These are phyloP conservation scores for Halictus rubicundus DNA, from an alignment of 1,140 invertebrate species.

Conservation along the genomic window DNA sequence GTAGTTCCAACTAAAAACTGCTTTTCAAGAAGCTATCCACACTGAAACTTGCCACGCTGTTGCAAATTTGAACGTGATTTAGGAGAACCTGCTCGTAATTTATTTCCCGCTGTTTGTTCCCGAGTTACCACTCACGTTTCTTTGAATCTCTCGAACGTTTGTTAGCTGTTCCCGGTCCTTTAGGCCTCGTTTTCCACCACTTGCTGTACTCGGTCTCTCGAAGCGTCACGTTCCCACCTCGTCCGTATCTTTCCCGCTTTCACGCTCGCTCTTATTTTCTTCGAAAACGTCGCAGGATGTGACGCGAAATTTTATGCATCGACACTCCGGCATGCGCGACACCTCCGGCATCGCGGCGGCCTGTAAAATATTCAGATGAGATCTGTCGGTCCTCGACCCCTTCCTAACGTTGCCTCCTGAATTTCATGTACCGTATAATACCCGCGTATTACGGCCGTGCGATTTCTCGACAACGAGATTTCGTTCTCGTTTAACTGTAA, in stretches of 20 bases:
- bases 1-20: no score
- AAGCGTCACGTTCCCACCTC: not conserved
- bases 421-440: constrained; percentile 38
- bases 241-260: not conserved
- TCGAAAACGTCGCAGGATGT: constrained; percentile 53
- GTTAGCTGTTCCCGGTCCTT: not conserved
- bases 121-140: no score
- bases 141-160: no score
- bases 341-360: constrained; percentile 45
- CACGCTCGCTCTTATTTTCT: constrained; percentile 27
- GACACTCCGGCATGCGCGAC: constrained; percentile 44
- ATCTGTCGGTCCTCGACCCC: constrained; percentile 46
- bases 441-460: constrained; percentile 25
- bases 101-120: no score
- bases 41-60: no score
- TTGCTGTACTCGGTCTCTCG: not conserved
- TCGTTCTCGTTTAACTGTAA: not conserved
- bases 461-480: constrained; percentile 38
- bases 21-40: no score
- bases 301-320: constrained; percentile 65
- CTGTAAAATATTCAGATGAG: constrained; percentile 67
- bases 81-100: no score
- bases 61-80: no score
- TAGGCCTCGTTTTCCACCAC: no score
- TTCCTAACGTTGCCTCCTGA: constrained; percentile 26